Percentiles rank a stretch among this genome's conserved stretches.
These are phyloP conservation scores for Rotaria macrura DNA, from an alignment of 2,888 invertebrate genomes.

Conservation along the genomic window DNA sequence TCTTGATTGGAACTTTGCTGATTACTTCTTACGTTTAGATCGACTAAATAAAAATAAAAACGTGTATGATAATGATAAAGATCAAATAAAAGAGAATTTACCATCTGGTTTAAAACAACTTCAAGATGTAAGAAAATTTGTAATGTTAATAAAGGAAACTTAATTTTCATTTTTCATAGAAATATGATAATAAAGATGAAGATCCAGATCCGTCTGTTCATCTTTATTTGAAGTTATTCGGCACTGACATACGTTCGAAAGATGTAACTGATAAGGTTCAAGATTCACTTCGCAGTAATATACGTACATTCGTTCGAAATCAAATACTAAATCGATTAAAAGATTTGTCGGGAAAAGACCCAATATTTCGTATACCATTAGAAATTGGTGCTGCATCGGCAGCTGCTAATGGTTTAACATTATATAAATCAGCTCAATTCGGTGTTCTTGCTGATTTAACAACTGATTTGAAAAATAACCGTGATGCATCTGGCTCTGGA, in stretches of 20 bases:
- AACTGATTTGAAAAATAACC: neutral
- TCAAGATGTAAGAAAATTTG: neutral
- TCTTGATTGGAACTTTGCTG: slow-evolving; percentile 18
- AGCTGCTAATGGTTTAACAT: slow-evolving; percentile 9
- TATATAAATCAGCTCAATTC: neutral
- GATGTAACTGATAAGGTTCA: neutral
- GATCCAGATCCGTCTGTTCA: slow-evolving; percentile 13
- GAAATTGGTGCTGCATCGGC: neutral
- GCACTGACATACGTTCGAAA: neutral
- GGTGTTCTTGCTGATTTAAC: neutral
- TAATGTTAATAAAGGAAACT: no score
- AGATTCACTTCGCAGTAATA: neutral
- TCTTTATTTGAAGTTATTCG: slow-evolving; percentile 5
- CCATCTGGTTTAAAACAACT: neutral
- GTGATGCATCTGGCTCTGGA: neutral
- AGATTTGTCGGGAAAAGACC: neutral
- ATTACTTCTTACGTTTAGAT: neutral
- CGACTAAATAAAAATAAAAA: neutral
- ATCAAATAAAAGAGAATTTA: neutral
- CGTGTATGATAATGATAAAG: neutral
- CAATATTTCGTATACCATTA: neutral
- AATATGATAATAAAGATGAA: neutral
- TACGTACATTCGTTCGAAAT: neutral
- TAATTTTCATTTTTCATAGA: neutral
- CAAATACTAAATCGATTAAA: neutral